Percentiles rank a stretch among this genome's conserved stretches.
Conservation (phyloP, 2,113 vertebrate genomes). For the Perca fluviatilis region DNA sequence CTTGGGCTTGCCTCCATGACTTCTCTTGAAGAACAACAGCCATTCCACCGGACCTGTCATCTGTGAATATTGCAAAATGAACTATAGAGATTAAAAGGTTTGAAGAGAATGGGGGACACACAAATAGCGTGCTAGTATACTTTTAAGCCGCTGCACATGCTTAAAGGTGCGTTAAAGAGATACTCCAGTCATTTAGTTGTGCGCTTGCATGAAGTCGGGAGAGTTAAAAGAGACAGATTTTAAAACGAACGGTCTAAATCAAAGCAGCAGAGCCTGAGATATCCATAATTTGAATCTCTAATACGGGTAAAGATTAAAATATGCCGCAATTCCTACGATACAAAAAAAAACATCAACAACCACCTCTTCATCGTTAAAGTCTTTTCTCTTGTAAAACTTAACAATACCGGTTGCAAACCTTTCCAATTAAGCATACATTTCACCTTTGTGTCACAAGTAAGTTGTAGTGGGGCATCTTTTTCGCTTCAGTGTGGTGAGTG, state of each 20-base stretch:
- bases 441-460: no score
- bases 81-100: not conserved
- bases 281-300: not conserved
- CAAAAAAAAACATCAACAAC: no score
- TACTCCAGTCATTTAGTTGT: not conserved
- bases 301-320: no score
- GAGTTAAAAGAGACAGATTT: not conserved
- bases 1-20: slow-evolving; percentile 7
- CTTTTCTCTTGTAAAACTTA: no score
- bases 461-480: no score
- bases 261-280: not conserved
- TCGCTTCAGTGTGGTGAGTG: no score
- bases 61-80: slow-evolving; percentile 12
- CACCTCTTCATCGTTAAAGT: no score
- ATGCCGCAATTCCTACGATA: no score
- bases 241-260: not conserved
- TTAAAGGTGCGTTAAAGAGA: not conserved
- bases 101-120: not conserved
- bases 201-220: not conserved
- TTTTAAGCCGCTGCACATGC: not conserved
- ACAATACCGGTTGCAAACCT: no score
- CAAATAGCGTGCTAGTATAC: no score
- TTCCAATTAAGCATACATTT: no score
- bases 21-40: not conserved
- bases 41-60: not conserved